Evolutionary conservation across 53 echinoderm and acorn worm genomes (phyloP), one percentile per base, ranked within the genome.

Genomic region (Echinarachnius parma): DNA sequence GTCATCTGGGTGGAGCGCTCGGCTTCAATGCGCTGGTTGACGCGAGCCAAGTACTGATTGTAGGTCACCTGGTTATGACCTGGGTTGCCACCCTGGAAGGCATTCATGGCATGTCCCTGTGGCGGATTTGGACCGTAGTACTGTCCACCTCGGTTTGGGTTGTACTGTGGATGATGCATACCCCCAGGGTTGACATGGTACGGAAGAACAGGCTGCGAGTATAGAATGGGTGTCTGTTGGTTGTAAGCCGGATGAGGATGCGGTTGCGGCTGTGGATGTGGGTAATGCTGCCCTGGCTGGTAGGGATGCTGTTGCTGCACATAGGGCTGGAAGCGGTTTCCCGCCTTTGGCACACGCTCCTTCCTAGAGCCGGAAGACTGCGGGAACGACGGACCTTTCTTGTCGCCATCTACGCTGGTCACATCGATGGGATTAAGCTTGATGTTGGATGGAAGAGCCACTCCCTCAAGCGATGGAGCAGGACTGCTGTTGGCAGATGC

Each of bases 1-100:
- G 36, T 44, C 23, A 72, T 55, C 14, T 72, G 56, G 37, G 39
- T 56, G 57, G 55, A 56, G 30, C 74, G 74, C 25, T 72, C 74
- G 8, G 74, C 55, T 26, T 39, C 74, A 33, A 72, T 25, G 3
- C 74, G 24, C 24, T 72, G 74, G 31, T 57, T 55, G n/a, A 72
- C n/a, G n/a, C n/a, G n/a, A n/a, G n/a, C n/a, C n/a, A n/a, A n/a
- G n/a, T n/a, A n/a, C n/a, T n/a, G n/a, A n/a, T n/a, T n/a, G n/a
- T n/a, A n/a, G n/a, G n/a, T n/a, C n/a, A n/a, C n/a, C n/a, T n/a
- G n/a, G n/a, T n/a, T n/a, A n/a, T n/a, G 3, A 28, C 26, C 57
- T 4, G 7, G n/a, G 7, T 61, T 31, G 1, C 29, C 20, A 37
- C 31, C 33, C 21, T 31, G 52, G 5, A 32, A 3, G 34, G 34